Base-by-base conservation (phyloP, 37 sponge, comb jelly and placozoan species). In the Axinella damicornis region DNA sequence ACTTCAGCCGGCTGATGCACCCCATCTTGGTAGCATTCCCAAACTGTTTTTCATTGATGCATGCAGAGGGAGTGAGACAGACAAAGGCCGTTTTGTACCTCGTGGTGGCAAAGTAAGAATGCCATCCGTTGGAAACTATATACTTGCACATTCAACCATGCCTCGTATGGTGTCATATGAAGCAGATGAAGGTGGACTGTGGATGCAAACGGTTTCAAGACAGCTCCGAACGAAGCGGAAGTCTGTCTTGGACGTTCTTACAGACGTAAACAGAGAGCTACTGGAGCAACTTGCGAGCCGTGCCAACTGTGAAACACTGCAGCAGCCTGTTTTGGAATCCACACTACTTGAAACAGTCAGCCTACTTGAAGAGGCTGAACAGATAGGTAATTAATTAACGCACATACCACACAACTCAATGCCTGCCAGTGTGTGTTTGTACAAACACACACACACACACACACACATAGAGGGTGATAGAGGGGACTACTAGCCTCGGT, bases 1-100 rank as follows among this genome's bases (percentile, higher is more conserved):
- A 15, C 60, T 79, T 25, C 36, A 57, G 30, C 62, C 71, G 1
- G 32, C 56, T 1, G 1, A 76, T 24, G 28, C 70, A 1, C 69
- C 70, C 36, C 27, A 34, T 30, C 40, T 85, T 22, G 66, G 37
- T 21, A 22, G 34, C 19, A 40, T 79, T 63, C 68, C 78, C 41
- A 66, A 69, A 58, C 41, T 87, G n/a, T 87, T 87, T 35, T 87
- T 87, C 53, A 40, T 87, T 36, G 87, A 87, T 63, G 80, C 80
- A 34, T 87, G 87, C 39, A 32, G 87, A 37, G 87, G 87, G 2
- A 16, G 19, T 32, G 5, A 79, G 4, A 67, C 72, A 37, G 63
- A 73, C 27, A 27, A 22, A 31, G 57, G 73, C n/a, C 61, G 34
- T 15, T 41, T 56, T 46, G 46, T n/a, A 65, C 2, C 83, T 22